Evolutionary conservation across 2,113 vertebrate genomes (phyloP), one percentile per base, ranked within the genome.

Genomic region (Hydrochoerus hydrochaeris): DNA sequence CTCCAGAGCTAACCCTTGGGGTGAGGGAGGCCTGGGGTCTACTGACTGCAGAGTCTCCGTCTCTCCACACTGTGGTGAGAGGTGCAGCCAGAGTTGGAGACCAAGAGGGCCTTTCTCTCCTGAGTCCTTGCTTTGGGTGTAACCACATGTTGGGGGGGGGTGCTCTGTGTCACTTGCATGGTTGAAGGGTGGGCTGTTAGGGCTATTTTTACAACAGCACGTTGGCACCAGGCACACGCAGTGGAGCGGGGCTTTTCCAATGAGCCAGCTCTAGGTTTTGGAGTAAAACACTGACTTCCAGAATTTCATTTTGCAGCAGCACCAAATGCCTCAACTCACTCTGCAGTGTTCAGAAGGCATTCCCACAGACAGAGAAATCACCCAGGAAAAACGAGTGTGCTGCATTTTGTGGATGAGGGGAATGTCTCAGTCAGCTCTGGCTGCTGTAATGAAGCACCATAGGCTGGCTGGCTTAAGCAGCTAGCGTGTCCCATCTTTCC

Each of bases 11-110:
- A 52, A 52, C 49, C 49, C 49, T 52, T 52, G 49, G 49, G 49
- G 49, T 52, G 49, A 52, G 49, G 7, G 49, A 52, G 49, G 49
- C 49, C 49, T 52, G 49, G 49, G 54, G 8, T 11, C 73, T 20
- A 17, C 60, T 24, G 30, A 20, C n/a, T 46, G 35, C 3, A 26
- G 38, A 3, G 24, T 71, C 88, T 65, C 38, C 46, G 14, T 91
- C 13, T 16, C 22, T 83, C 13, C 26, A n/a, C 20, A 22, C 1
- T 4, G n/a, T 5, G 7, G 12, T 0, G 12, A 63, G 9, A 67
- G 22, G 14, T 62, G 41, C 41, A 65, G 82, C 32, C 41, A 35
- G 57, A 20, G 38, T 49, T 32, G 46, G 17, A 62, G 60, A 20
- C 8, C 1, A 7, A 52, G 83, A 30, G 24, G 22, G 7, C 82